Conservation (phyloP, 2,113 vertebrate species). For the Tympanuchus pallidicinctus region DNA sequence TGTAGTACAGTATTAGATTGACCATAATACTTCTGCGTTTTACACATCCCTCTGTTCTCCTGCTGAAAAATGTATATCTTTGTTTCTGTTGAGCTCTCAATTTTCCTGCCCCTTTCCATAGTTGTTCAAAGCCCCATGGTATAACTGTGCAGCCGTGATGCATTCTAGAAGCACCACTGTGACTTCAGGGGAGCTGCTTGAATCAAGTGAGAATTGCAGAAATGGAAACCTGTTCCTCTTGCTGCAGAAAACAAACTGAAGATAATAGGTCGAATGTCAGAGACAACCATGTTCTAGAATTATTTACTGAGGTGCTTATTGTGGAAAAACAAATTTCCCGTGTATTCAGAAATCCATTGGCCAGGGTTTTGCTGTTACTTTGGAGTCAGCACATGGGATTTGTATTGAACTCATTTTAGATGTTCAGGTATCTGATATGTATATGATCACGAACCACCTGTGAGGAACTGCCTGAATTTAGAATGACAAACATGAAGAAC, state of each 20-base stretch:
- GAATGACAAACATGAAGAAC: not conserved
- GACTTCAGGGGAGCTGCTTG: not conserved
- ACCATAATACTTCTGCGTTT: not conserved
- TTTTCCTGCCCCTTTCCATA: not conserved
- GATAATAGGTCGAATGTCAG: not conserved
- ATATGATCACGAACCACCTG: not conserved
- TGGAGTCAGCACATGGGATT: not conserved
- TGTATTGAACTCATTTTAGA: slow-evolving; percentile 5
- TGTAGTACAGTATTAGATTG: not conserved
- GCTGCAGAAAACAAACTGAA: not conserved
- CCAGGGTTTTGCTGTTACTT: not conserved
- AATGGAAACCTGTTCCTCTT: not conserved
- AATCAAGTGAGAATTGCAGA: not conserved
- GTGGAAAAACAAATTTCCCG: slow-evolving; percentile 9
- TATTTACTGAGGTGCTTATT: not conserved
- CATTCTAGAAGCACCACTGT: not conserved
- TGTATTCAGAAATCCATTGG: not conserved
- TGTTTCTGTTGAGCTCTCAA: not conserved
- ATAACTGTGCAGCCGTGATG: not conserved
- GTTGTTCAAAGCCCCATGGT: not conserved
- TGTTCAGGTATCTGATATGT: not conserved
- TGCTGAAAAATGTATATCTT: not conserved
- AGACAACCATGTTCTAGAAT: not conserved
- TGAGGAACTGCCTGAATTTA: not conserved
- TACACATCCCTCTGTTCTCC: not conserved